Percentiles rank a stretch among this genome's conserved stretches.
phyloP scores from a whole-genome alignment of 2,888 invertebrate genomes.

The Tigriopus californicus region DNA sequence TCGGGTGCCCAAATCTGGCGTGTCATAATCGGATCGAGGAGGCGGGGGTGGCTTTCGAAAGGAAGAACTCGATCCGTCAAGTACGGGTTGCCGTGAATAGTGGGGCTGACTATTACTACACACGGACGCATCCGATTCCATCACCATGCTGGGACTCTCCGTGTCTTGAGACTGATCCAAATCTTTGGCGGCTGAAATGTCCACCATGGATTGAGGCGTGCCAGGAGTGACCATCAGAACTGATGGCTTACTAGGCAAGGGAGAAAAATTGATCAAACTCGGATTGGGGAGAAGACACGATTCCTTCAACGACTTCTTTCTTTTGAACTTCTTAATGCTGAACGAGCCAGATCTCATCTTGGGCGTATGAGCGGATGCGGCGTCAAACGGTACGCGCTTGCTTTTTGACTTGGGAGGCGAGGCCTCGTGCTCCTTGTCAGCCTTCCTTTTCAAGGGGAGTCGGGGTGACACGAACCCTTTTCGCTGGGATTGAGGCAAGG shows the following conservation, averaged over 20 bases:
- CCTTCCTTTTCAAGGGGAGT: neutral
- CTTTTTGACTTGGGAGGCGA: neutral
- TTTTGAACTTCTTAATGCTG: slow-evolving; percentile 10
- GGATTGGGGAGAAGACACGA: neutral
- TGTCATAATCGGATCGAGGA: no score
- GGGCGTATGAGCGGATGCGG: slow-evolving; percentile 4
- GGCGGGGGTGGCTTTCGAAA: no score
- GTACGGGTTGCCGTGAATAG: no score
- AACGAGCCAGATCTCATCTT: slow-evolving; percentile 4
- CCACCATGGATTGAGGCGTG: neutral
- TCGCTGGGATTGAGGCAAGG: neutral
- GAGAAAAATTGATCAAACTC: neutral
- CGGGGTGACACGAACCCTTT: neutral
- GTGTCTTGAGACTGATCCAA: no score
- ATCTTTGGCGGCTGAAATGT: neutral
- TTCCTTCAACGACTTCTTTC: slow-evolving; percentile 9
- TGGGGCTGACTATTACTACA: no score
- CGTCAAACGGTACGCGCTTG: neutral
- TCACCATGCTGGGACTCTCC: no score
- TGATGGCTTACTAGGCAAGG: neutral
- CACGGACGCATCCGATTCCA: no score
- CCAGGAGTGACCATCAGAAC: neutral
- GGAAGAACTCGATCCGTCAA: no score
- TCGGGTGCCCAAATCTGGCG: no score
- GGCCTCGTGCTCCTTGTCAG: neutral